A percentile compares a stretch with the other conserved stretches of the same genome.
Evolutionary conservation across 2,888 invertebrate species (phyloP).

Genomic region (Eupithecia subumbrata): DNA sequence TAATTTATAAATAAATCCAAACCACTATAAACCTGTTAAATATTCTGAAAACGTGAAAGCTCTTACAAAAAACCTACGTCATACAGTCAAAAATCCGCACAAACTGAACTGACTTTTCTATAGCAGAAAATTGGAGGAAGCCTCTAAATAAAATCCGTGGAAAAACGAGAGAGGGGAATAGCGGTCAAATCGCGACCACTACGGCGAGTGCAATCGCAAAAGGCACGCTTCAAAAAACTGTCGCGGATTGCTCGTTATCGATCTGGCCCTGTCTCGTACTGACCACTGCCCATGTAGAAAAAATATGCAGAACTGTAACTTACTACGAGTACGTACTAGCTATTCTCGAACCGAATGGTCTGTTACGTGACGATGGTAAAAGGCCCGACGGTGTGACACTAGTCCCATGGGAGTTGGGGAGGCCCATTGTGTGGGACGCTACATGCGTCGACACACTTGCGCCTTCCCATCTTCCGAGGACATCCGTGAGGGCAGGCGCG

Average conservation of each 20-base stretch:
- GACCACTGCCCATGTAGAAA: constrained; percentile 32
- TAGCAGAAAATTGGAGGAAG: constrained; percentile 27
- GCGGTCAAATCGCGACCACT: constrained; percentile 43
- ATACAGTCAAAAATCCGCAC: neutral
- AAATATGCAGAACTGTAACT: constrained; percentile 20
- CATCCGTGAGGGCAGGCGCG: too few species aligned
- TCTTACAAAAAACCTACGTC: neutral
- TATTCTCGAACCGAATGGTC: too few species aligned
- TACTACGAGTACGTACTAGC: too few species aligned
- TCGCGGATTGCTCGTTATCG: constrained; percentile 59
- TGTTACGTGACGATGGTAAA: too few species aligned
- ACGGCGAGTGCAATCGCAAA: constrained; percentile 37
- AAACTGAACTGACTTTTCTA: constrained; percentile 3
- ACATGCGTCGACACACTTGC: too few species aligned
- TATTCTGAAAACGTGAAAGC: neutral
- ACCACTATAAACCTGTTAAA: neutral
- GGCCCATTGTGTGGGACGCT: too few species aligned
- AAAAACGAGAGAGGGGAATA: constrained; percentile 35
- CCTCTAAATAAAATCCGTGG: constrained; percentile 34
- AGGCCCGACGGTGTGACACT: too few species aligned
- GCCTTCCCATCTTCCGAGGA: too few species aligned
- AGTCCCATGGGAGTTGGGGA: too few species aligned
- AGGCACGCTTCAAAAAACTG: constrained; percentile 52
- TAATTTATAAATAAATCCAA: neutral
- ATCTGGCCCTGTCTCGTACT: constrained; percentile 50